Conservation (phyloP, 2,888 invertebrate genomes). For the Clanis bilineata region DNA sequence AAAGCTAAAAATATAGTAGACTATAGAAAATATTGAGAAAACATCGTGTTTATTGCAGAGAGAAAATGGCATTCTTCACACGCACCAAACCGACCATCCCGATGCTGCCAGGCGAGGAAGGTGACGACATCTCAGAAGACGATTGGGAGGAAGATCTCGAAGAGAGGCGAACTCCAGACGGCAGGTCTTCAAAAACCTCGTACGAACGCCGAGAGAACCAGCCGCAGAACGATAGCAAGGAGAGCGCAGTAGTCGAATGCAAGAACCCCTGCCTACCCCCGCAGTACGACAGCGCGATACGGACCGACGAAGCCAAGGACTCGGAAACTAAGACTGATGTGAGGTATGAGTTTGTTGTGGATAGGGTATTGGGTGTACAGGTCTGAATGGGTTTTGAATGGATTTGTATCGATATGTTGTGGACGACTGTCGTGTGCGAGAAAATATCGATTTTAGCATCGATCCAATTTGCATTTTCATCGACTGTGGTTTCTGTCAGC, state of each 20-base stretch:
- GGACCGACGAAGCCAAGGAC: constrained; percentile 31
- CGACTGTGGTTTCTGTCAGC: neutral
- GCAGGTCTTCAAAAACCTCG: constrained; percentile 72
- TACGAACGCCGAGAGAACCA: constrained; percentile 60
- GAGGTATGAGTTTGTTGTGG: constrained; percentile 91
- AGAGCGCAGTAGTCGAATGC: constrained; percentile 57
- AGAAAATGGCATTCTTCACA: constrained; percentile 98
- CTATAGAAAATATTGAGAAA: neutral
- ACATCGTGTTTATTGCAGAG: constrained; percentile 82
- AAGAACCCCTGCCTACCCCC: constrained; percentile 59
- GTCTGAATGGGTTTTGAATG: constrained; percentile 77
- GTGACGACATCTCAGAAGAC: constrained; percentile 66
- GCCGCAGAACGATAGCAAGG: constrained; percentile 16
- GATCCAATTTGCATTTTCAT: neutral
- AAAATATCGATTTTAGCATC: neutral
- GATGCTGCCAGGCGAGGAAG: constrained; percentile 86
- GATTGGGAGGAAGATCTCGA: constrained; percentile 76
- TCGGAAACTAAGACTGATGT: constrained; percentile 77
- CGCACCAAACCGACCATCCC: constrained; percentile 90
- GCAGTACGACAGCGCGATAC: constrained; percentile 32
- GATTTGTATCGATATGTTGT: constrained; percentile 19
- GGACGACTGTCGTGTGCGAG: neutral
- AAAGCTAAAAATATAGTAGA: too few relatives aligned
- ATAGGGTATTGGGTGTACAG: constrained; percentile 92
- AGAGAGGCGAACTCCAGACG: constrained; percentile 71